phyloP scores from a whole-genome alignment of 2,113 vertebrate genomes.

The Urocolius indicus region DNA sequence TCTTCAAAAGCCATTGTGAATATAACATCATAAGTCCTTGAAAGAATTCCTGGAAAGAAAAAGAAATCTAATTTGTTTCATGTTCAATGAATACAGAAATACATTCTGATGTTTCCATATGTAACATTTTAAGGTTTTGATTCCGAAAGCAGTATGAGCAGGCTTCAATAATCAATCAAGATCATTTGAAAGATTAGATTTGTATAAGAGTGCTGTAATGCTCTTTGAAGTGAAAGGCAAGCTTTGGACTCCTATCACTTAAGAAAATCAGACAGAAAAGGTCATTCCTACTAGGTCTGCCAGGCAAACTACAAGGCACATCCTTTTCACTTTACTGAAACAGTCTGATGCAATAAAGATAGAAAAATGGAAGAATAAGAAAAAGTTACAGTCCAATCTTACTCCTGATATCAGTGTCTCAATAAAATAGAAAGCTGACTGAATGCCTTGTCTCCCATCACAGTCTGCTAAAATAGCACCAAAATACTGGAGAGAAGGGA shows the following conservation, averaged over 20 bases:
- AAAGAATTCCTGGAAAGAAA: conserved; percentile 76
- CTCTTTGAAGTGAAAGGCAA: neutral
- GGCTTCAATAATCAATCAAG: neutral
- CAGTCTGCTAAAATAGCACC: neutral
- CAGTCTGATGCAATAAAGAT: neutral
- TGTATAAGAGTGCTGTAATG: neutral
- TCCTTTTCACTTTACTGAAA: neutral
- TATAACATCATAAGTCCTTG: conserved; percentile 61
- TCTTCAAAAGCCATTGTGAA: conserved; percentile 23
- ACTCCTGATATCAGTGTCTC: neutral
- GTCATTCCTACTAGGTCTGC: neutral
- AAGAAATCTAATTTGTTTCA: conserved; percentile 31
- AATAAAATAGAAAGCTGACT: neutral
- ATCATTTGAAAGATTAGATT: neutral
- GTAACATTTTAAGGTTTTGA: neutral
- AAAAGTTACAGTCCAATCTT: neutral
- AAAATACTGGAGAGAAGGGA: neutral
- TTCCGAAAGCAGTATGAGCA: neutral
- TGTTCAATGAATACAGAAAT: neutral
- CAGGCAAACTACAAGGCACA: neutral
- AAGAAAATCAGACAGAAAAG: neutral
- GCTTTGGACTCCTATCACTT: neutral
- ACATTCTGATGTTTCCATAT: neutral
- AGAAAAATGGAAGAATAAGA: neutral
- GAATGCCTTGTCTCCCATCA: neutral